Percentiles rank a stretch among this genome's conserved stretches.
phyloP scores from a whole-genome alignment of 2,888 invertebrate genomes.

The Ecliptopera silaceata region DNA sequence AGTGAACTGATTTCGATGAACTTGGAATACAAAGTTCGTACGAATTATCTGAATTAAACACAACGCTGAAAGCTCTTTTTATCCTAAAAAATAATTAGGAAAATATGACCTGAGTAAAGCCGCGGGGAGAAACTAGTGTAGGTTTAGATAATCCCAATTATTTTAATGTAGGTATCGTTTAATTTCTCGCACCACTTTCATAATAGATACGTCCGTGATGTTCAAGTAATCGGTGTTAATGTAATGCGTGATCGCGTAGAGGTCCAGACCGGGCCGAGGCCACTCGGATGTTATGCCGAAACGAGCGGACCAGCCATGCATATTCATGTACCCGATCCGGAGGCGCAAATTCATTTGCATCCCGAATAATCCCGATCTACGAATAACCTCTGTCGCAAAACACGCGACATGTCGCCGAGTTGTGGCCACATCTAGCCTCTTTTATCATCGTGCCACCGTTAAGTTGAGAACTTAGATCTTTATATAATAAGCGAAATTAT shows the following conservation, averaged over 20 bases:
- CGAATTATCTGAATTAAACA: no score
- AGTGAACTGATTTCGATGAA: no score
- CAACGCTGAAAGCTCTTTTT: no score
- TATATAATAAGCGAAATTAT: no score
- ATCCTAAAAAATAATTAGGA: no score
- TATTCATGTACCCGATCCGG: constrained; percentile 76
- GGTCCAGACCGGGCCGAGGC: constrained; percentile 40
- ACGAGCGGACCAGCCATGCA: constrained; percentile 68
- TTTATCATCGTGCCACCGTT: background rate
- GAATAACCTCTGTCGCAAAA: constrained; percentile 44
- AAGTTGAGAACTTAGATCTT: no score
- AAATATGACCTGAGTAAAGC: background rate
- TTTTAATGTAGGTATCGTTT: background rate
- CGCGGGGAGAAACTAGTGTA: background rate
- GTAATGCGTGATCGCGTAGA: constrained; percentile 29
- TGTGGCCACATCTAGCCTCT: background rate
- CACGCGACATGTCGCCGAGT: constrained; percentile 25
- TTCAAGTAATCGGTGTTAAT: constrained; percentile 38
- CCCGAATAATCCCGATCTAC: constrained; percentile 74
- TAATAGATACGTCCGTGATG: constrained; percentile 24
- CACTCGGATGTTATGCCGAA: constrained; percentile 72
- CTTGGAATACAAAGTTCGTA: no score
- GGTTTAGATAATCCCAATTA: background rate
- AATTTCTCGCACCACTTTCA: background rate
- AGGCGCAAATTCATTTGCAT: constrained; percentile 82